These are phyloP conservation scores for Athalia rosae DNA, from an alignment of 2,888 invertebrate species.

Conservation along the genomic window DNA sequence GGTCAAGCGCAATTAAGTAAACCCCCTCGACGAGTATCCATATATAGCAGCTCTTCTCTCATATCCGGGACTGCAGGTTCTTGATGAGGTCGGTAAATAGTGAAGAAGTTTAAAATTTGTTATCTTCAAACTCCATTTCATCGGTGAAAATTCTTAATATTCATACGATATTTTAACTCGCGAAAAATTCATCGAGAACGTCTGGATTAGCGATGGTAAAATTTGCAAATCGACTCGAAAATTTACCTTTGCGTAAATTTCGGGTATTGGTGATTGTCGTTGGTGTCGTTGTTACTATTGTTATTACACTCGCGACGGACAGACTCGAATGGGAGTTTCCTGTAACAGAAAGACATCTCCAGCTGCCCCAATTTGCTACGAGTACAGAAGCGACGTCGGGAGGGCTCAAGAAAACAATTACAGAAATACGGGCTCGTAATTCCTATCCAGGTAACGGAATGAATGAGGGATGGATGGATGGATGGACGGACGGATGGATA, in stretches of 20 bases:
- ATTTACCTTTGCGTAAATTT: too few relatives aligned
- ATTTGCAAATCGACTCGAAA: too few relatives aligned
- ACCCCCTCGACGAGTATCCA: neutral
- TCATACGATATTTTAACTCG: too few relatives aligned
- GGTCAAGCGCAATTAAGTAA: slow-evolving; percentile 38
- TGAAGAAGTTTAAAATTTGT: slow-evolving; percentile 21
- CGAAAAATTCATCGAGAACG: too few relatives aligned
- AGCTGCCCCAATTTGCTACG: slow-evolving; percentile 16
- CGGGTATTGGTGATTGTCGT: neutral
- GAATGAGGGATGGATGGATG: slow-evolving; percentile 43
- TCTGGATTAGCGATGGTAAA: too few relatives aligned
- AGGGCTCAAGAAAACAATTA: slow-evolving; percentile 44
- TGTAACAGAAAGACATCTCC: slow-evolving; percentile 13
- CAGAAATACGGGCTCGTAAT: slow-evolving; percentile 44
- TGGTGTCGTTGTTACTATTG: neutral
- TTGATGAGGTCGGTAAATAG: slow-evolving; percentile 6
- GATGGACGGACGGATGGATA: slow-evolving; percentile 3
- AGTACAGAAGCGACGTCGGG: slow-evolving; percentile 12
- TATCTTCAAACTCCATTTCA: neutral
- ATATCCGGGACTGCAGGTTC: neutral
- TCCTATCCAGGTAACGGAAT: slow-evolving; percentile 42
- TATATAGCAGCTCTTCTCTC: neutral
- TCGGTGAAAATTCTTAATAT: neutral
- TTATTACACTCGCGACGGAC: neutral
- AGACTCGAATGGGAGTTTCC: neutral